Base-by-base conservation (phyloP, 1,140 invertebrate species). In the Tetraneura akinire region DNA sequence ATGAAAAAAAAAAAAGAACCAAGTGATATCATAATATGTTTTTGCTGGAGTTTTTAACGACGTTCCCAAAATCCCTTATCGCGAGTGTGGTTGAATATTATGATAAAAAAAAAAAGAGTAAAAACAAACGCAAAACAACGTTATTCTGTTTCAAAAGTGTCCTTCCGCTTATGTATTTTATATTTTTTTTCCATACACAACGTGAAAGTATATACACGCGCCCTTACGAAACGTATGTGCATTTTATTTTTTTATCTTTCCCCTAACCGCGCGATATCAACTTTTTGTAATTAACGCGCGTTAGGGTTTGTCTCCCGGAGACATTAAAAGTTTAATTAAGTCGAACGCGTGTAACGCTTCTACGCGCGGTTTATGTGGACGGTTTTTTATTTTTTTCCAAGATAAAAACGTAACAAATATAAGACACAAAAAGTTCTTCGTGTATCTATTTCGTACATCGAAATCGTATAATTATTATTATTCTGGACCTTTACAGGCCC, bases 21-120 rank as follows among this genome's bases (percentile, higher is more conserved):
- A 70, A n/a, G 45, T 23, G 45, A 70, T 70, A 70, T 70, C n/a
- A n/a, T n/a, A n/a, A n/a, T 70, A 70, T 70, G 42, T 70, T 70
- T 53, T 70, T 29, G 10, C 21, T 70, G 8, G 45, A 70, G 66
- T 68, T 68, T 68, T 68, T 68, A 68, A 68, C 64, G 64, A 68
- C 21, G 64, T 68, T 37, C 64, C 64, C 64, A 68, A 68, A 68
- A 37, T 68, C 64, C 64, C 64, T 68, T 68, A 68, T 68, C 64
- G 42, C 64, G 13, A 11, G 42, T 45, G 42, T 16, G 37, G 16
- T 45, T 5, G 21, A 14, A 37, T n/a, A n/a, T n/a, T n/a, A n/a
- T n/a, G n/a, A n/a, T n/a, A n/a, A n/a, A n/a, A n/a, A n/a, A n/a
- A n/a, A n/a, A n/a, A n/a, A n/a, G n/a, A n/a, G n/a, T n/a, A n/a